phyloP scores from a whole-genome alignment of 2,888 invertebrate genomes.

The Candidula unifasciata region DNA sequence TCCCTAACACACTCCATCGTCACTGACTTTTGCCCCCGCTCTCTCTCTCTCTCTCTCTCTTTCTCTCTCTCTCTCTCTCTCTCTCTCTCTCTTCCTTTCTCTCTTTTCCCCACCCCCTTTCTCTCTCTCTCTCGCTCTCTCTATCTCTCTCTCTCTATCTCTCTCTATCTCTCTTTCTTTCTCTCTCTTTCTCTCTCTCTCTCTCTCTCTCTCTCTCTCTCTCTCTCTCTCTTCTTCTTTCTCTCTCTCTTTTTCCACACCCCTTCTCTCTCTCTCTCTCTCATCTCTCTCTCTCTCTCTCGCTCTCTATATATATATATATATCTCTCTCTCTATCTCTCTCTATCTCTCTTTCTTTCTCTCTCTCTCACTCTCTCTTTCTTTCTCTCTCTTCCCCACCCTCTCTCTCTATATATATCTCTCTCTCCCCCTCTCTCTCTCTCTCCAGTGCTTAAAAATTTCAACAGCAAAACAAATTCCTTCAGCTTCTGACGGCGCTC shows the following conservation, averaged over 20 bases:
- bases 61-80: slow-evolving; percentile 31
- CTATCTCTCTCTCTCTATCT: neutral
- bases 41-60: neutral
- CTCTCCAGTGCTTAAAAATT: too few species aligned
- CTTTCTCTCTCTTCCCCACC: too few species aligned
- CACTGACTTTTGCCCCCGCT: slow-evolving; percentile 14
- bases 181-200: neutral
- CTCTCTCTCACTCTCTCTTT: neutral
- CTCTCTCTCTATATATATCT: too few species aligned
- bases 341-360: neutral
- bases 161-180: neutral
- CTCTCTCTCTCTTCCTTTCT: neutral
- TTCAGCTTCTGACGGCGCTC: too few species aligned
- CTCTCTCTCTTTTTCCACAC: neutral
- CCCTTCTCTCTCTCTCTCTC: neutral
- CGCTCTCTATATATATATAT: neutral
- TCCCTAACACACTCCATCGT: too few species aligned
- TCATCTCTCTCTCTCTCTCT: neutral
- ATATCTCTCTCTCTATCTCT: too few species aligned
- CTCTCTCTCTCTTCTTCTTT: neutral
- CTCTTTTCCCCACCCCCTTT: neutral
- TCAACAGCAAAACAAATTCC: too few species aligned
- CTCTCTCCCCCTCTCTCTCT: too few species aligned
- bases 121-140: slow-evolving; percentile 18
- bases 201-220: neutral